These are phyloP conservation scores for Epicampocera succincta DNA, from an alignment of 2,888 invertebrate species.

Conservation along the genomic window DNA sequence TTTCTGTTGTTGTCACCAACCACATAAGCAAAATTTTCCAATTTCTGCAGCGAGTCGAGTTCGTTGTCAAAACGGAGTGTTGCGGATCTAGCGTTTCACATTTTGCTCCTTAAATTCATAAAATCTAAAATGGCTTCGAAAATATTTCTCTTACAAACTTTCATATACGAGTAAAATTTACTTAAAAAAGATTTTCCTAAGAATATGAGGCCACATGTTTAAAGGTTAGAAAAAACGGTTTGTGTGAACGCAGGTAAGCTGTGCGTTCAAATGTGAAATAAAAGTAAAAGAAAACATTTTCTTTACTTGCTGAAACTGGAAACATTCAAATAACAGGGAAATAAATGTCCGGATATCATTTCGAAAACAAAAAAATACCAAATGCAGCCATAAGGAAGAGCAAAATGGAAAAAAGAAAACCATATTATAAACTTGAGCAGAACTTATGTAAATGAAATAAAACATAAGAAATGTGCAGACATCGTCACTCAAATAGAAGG, in stretches of 20 bases:
- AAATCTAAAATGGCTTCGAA: too few species aligned
- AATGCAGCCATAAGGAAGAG: conserved; percentile 4
- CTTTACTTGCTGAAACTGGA: conserved; percentile 28
- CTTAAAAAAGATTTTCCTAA: too few species aligned
- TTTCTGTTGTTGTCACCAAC: too few species aligned
- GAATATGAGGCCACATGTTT: background rate
- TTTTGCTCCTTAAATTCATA: too few species aligned
- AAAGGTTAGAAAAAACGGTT: conserved; percentile 24
- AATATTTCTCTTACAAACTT: too few species aligned
- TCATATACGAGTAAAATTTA: too few species aligned
- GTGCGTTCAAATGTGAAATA: conserved; percentile 70
- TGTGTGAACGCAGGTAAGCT: conserved; percentile 45
- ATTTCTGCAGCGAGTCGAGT: too few species aligned
- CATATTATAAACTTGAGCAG: conserved; percentile 50
- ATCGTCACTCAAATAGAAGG: background rate
- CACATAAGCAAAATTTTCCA: too few species aligned
- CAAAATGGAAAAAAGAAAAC: conserved; percentile 35
- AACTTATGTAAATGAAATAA: conserved; percentile 45
- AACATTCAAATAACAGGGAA: conserved; percentile 46
- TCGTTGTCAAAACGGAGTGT: too few species aligned
- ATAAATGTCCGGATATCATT: conserved; percentile 45
- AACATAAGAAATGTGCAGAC: conserved; percentile 18
- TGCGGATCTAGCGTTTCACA: too few species aligned
- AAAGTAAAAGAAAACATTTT: conserved; percentile 56
- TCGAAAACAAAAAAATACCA: conserved; percentile 16